Evolutionary conservation across 2,113 vertebrate genomes (phyloP).

Genomic region (Clarias magur): DNA sequence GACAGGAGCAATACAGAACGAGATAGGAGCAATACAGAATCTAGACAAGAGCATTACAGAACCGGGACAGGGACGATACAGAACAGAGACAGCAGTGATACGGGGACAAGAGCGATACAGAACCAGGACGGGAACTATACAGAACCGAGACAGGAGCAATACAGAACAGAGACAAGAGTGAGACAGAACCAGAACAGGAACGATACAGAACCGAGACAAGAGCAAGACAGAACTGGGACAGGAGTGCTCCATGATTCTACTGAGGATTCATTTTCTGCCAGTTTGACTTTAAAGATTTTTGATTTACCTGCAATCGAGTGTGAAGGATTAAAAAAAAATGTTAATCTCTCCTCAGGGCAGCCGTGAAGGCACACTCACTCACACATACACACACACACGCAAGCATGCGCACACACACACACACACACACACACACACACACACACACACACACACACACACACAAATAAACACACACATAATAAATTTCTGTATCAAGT

Average conservation of each 20-base stretch:
- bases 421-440: background rate
- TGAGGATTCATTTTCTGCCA: background rate
- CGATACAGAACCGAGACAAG: too few relatives aligned
- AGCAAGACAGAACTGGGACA: background rate
- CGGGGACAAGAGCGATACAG: too few relatives aligned
- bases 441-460: background rate
- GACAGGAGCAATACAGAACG: too few relatives aligned
- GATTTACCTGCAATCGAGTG: conserved; percentile 60
- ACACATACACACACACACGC: background rate
- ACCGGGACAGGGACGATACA: too few relatives aligned
- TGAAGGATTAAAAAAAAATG: conserved; percentile 43
- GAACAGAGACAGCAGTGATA: too few relatives aligned
- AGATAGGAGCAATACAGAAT: too few relatives aligned
- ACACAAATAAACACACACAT: background rate
- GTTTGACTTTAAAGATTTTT: conserved; percentile 64
- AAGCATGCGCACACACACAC: background rate
- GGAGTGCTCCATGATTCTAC: background rate
- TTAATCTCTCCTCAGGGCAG: background rate
- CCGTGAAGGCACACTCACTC: background rate
- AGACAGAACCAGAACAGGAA: too few relatives aligned
- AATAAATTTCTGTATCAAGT: too few relatives aligned
- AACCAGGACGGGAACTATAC: too few relatives aligned
- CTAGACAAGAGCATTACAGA: too few relatives aligned
- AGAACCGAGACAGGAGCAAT: too few relatives aligned
- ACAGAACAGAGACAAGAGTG: too few relatives aligned